Evolutionary conservation across 2,797 vertebrate genomes (phyloP), one percentile per base, ranked within the genome.

Genomic region (Botia almorhae): DNA sequence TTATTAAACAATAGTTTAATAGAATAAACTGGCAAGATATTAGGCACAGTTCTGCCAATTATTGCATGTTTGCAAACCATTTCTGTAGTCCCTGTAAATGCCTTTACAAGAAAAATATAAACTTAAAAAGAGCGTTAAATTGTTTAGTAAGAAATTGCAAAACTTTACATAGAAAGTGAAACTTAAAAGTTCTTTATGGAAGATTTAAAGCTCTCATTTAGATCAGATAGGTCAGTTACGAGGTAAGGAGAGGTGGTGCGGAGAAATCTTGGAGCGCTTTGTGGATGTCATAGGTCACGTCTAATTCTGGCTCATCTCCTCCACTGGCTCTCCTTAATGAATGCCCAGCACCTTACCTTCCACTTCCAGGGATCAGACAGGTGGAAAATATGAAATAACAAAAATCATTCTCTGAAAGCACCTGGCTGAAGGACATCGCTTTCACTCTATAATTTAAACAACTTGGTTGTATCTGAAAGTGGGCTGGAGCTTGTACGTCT

Each of bases 311-410:
- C n/a, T 76, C 75, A 80, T 84, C 78, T 74, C 79, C 68, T 46
- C 74, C 60, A 75, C 72, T 80, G 64, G 46, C 78, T 69, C 74
- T 19, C 63, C 23, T 33, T 81, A 83, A 79, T 86, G 79, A 88
- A 74, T 81, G 36, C 63, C 50, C 69, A 36, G 58, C 48, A 43
- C 79, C 78, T 82, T 48, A 26, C 83, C 29, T 26, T 61, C n/a
- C 39, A 50, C 50, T 69, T 63, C 23, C 61, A 64, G 81, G 64
- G 74, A 75, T 64, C 78, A 84, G 74, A 61, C 76, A 81, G 70
- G 84, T 84, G 76, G 78, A 85, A 84, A 82, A 84, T 77, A 80
- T 83, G 46, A 75, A 65, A 84, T 84, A 85, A 85, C 85, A 81
- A 85, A 77, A 86, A 87, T 80, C 21, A 26, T 71, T 76, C 69